Conservation (phyloP, 2,797 vertebrate genomes). For the Otolemur crassicaudatus region DNA sequence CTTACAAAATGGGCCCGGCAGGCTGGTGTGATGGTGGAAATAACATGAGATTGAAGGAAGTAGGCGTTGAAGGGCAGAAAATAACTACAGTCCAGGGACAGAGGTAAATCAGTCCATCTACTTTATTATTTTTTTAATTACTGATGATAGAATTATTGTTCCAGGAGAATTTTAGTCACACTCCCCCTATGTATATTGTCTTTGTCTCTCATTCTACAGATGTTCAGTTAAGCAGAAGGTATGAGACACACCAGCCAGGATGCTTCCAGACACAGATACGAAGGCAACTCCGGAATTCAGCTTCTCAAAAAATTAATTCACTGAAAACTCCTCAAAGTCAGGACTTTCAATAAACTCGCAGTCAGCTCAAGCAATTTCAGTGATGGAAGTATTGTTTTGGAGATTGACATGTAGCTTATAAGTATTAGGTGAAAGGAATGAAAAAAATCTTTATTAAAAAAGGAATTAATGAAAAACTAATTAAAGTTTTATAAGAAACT, state of each 20-base stretch:
- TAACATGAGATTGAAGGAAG: not conserved
- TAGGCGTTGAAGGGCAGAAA: not conserved
- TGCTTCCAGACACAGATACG: not conserved
- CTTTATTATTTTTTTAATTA: not conserved
- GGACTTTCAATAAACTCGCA: slow-evolving; percentile 65
- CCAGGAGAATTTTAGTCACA: not conserved
- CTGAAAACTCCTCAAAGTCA: slow-evolving; percentile 35
- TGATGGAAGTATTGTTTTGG: slow-evolving; percentile 59
- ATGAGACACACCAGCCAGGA: not conserved
- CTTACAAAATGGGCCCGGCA: not conserved
- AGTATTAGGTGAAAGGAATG: slow-evolving; percentile 43
- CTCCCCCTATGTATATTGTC: not conserved
- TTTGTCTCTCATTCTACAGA: not conserved
- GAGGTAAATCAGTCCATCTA: not conserved
- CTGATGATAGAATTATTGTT: not conserved
- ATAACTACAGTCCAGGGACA: not conserved
- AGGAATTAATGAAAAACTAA: slow-evolving; percentile 75
- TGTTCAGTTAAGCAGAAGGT: not conserved
- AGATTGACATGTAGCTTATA: slow-evolving; percentile 72
- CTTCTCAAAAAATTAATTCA: slow-evolving; percentile 64
- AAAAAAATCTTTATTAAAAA: slow-evolving; percentile 67
- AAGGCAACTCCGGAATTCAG: not conserved
- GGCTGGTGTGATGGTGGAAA: not conserved
- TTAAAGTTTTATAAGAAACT: slow-evolving; percentile 64
- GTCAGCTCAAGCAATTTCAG: slow-evolving; percentile 48